Percentiles rank a stretch among this genome's conserved stretches.
phyloP scores from a whole-genome alignment of 2,888 invertebrate genomes.

The Spisula subtruncata region DNA sequence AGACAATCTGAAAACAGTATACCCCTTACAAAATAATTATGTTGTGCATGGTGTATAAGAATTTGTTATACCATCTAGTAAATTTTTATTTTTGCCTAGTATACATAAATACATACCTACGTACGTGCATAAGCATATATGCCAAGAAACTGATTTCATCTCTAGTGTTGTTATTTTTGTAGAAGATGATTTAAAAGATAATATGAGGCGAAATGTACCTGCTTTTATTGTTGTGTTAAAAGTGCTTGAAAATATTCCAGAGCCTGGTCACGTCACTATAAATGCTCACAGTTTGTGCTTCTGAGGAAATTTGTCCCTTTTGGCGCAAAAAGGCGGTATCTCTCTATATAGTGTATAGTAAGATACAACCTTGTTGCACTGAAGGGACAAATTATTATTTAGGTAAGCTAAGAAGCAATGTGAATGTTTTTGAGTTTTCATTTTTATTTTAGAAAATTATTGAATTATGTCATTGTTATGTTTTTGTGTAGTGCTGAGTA shows the following conservation, averaged over 20 bases:
- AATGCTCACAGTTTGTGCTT: slow-evolving; percentile 12
- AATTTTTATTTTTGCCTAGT: too few relatives aligned
- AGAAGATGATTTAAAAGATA: background rate
- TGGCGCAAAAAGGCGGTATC: too few relatives aligned
- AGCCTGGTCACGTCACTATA: background rate
- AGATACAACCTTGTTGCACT: too few relatives aligned
- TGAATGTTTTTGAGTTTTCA: background rate
- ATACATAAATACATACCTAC: background rate
- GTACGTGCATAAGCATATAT: background rate
- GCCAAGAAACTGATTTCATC: background rate
- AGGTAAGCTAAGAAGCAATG: background rate
- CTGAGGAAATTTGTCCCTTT: background rate
- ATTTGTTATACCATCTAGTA: too few relatives aligned
- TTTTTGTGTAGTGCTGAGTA: slow-evolving; percentile 11
- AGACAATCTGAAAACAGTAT: too few relatives aligned
- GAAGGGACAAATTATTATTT: background rate
- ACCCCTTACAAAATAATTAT: too few relatives aligned
- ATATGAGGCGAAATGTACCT: background rate
- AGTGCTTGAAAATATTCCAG: slow-evolving; percentile 11
- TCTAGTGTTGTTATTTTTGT: slow-evolving; percentile 4
- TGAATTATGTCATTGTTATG: background rate
- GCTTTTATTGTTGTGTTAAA: slow-evolving; percentile 18
- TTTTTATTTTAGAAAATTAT: background rate
- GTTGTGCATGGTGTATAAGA: too few relatives aligned
- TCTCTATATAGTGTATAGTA: too few relatives aligned